Evolutionary conservation across 2,113 vertebrate genomes (phyloP), one percentile per base, ranked within the genome.

Genomic region (Columbina picui): DNA sequence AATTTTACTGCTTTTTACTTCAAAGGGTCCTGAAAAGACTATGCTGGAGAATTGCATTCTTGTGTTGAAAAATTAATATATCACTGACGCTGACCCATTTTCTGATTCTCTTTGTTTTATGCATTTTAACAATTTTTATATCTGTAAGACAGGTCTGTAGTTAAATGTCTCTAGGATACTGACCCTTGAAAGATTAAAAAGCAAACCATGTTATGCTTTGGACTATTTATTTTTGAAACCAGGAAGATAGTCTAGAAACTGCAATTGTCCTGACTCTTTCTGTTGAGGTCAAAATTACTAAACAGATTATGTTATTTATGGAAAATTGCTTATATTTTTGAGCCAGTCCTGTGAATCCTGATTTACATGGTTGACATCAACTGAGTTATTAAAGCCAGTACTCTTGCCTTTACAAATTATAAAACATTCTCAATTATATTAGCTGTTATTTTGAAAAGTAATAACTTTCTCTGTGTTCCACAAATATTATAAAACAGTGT

Each of bases 31-130:
- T 89, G 71, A 84, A 95, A 97, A 96, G 45, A 73, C 8, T 90
- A 36, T 88, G 69, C 67, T 90, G 39, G 77, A 94, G 82, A 97
- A 97, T 92, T 96, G 87, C 87, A 92, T 97, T 97, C 83, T 87
- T 97, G 39, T 96, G 80, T 90, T 98, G 96, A 98, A 98, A 98
- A 98, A 98, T 98, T 97, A 98, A 98, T 97, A 91, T 59, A 89
- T 96, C 75, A 59, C 96, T 98, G 97, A 96, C 95, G 97, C 89
- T 98, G 97, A 98, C 97, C 97, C 80, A 98, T 96, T 98, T 98
- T 97, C 96, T 92, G 70, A 71, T 85, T 96, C 64, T 89, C 12
- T 74, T 69, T 57, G 21, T 52, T 96, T 97, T 95, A 97, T 96
- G 89, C 95, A 96, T 97, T 96, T 97, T 97, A 96, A 80, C 97